phyloP scores from a whole-genome alignment of 2,797 vertebrate genomes.

The Eremophila alpestris region DNA sequence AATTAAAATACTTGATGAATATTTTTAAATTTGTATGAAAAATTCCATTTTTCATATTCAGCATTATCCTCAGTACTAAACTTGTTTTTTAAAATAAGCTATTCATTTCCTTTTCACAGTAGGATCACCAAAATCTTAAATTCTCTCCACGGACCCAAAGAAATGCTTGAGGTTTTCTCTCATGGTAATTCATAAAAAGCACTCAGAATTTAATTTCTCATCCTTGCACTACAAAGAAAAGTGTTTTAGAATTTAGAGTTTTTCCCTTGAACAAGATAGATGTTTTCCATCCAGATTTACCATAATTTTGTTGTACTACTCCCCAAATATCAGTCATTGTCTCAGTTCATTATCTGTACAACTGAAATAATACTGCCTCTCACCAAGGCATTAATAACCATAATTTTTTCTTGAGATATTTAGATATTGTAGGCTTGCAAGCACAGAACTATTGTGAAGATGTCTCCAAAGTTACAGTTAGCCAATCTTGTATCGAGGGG shows the following conservation, averaged over 20 bases:
- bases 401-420: neutral
- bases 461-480: neutral
- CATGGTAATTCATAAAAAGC: neutral
- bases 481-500: neutral
- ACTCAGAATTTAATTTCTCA: neutral
- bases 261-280: neutral
- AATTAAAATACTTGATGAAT: neutral
- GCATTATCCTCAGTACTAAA: neutral
- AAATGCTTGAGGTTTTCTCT: neutral
- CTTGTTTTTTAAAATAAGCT: neutral
- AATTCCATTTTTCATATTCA: neutral
- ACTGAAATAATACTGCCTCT: neutral
- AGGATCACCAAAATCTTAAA: neutral
- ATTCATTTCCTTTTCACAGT: neutral
- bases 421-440: neutral
- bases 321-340: neutral
- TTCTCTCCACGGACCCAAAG: neutral
- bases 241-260: neutral
- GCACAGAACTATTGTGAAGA: neutral
- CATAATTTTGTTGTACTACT: neutral
- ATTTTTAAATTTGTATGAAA: neutral
- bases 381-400: neutral
- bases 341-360: neutral
- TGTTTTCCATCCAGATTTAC: neutral
- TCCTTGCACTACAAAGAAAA: neutral